phyloP scores from a whole-genome alignment of 2,113 vertebrate genomes.

The Apteryx mantelli region DNA sequence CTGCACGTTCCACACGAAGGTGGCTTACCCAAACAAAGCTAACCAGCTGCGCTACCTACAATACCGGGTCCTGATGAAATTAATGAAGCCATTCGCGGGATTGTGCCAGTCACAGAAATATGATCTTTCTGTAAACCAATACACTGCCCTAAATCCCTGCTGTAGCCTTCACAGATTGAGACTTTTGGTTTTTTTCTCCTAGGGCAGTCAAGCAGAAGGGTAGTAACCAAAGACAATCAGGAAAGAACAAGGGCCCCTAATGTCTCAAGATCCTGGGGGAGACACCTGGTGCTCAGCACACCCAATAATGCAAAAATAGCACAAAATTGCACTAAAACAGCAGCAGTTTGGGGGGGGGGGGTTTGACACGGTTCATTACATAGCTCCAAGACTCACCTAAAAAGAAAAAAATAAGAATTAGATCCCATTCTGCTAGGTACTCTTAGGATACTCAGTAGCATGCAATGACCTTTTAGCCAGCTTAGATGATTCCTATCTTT shows the following conservation, averaged over 20 bases:
- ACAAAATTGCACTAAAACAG: background rate
- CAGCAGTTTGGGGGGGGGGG: background rate
- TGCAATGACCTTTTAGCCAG: background rate
- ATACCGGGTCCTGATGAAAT: background rate
- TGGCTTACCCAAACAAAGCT: background rate
- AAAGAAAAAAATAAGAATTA: background rate
- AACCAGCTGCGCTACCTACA: fast-evolving
- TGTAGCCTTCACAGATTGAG: background rate
- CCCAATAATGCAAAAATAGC: background rate
- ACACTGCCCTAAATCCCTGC: background rate
- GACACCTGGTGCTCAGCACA: background rate
- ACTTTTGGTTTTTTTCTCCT: fast-evolving
- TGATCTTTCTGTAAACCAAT: fast-evolving
- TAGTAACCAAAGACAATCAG: background rate
- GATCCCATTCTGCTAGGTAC: background rate
- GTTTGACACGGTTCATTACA: background rate
- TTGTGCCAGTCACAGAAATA: background rate
- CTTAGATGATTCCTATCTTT: background rate
- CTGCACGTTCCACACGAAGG: fast-evolving
- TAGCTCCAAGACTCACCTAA: background rate
- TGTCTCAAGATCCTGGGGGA: background rate
- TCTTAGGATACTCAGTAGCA: background rate
- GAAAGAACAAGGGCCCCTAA: background rate
- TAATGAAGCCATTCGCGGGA: background rate
- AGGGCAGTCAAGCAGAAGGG: background rate